These are phyloP conservation scores for Amia ocellicauda DNA, from an alignment of 2,113 vertebrate genomes.

Conservation along the genomic window DNA sequence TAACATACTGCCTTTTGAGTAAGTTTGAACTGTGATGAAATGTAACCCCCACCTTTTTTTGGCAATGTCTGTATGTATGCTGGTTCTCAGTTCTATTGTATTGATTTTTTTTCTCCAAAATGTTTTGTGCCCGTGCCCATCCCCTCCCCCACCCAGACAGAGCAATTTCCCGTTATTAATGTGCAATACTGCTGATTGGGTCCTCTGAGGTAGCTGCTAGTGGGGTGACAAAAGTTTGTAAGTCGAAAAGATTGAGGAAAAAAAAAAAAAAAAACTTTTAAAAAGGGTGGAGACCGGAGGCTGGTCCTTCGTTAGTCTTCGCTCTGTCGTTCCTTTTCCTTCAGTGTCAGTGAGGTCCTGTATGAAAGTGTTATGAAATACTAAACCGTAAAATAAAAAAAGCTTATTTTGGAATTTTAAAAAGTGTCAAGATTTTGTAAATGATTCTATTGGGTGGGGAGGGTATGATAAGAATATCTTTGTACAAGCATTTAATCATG, in stretches of 20 bases:
- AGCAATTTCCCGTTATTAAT: constrained; percentile 59
- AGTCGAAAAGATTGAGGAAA: constrained; percentile 28
- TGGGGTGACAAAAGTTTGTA: constrained; percentile 40
- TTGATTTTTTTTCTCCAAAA: constrained; percentile 19
- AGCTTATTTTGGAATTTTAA: constrained; percentile 65
- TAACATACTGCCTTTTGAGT: neutral
- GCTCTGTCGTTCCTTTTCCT: constrained; percentile 69
- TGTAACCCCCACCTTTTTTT: constrained; percentile 9
- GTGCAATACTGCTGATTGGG: constrained; percentile 70
- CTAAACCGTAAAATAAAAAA: constrained; percentile 34
- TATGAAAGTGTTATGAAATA: constrained; percentile 47
- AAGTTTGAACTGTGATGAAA: neutral
- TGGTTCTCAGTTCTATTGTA: constrained; percentile 15
- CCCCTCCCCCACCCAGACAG: constrained; percentile 29
- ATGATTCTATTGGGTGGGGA: constrained; percentile 62
- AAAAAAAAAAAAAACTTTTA: constrained; percentile 24
- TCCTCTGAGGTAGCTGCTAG: constrained; percentile 70
- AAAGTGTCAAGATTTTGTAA: constrained; percentile 74
- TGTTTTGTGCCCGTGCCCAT: constrained; percentile 45
- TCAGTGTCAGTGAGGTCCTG: constrained; percentile 66
- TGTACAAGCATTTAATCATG: constrained; percentile 72
- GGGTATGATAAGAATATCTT: constrained; percentile 60
- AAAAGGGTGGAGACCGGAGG: constrained; percentile 60
- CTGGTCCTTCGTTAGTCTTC: constrained; percentile 58
- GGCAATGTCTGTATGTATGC: constrained; percentile 14